Evolutionary conservation across 2,797 vertebrate genomes (phyloP).

Genomic region (Champsocephalus gunnari): DNA sequence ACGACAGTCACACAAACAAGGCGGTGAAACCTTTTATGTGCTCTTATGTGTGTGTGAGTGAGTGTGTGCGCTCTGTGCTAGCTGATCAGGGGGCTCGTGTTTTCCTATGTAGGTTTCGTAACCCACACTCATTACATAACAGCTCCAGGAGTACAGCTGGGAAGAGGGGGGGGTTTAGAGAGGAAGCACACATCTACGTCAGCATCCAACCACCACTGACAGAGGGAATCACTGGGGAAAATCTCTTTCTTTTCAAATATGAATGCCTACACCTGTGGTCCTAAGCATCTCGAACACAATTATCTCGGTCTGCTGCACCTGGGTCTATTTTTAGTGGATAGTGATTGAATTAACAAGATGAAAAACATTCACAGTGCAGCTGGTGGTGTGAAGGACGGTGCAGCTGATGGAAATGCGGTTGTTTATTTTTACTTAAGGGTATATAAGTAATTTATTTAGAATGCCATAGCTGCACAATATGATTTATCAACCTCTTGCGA

Average conservation of each 20-base stretch:
- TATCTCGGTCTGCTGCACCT: conserved; percentile 6
- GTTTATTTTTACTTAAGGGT: conserved; percentile 21
- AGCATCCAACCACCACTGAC: conserved; percentile 45
- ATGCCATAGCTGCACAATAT: conserved; percentile 25
- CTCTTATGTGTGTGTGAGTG: conserved; percentile 24
- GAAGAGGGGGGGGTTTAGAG: conserved; percentile 39
- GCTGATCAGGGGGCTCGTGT: conserved; percentile 71
- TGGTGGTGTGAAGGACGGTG: conserved; percentile 20
- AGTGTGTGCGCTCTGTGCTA: conserved; percentile 24
- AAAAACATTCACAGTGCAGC: conserved; percentile 35
- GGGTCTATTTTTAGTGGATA: conserved; percentile 49
- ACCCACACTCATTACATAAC: conserved; percentile 81
- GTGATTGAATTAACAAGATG: conserved; percentile 49
- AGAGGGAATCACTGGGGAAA: conserved; percentile 68
- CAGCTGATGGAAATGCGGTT: conserved; percentile 20
- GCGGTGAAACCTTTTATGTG: neutral
- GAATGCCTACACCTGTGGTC: conserved; percentile 31
- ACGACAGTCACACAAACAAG: conserved; percentile 34
- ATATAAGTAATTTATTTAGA: conserved; percentile 22
- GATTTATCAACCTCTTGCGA: conserved; percentile 39
- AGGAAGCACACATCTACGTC: conserved; percentile 69
- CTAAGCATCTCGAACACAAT: conserved; percentile 2
- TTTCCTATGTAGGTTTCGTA: conserved; percentile 82
- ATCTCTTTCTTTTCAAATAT: conserved; percentile 32
- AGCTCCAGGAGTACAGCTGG: conserved; percentile 60